Conservation (phyloP, 2,888 invertebrate species). For the Caenorhabditis auriculariae region DNA sequence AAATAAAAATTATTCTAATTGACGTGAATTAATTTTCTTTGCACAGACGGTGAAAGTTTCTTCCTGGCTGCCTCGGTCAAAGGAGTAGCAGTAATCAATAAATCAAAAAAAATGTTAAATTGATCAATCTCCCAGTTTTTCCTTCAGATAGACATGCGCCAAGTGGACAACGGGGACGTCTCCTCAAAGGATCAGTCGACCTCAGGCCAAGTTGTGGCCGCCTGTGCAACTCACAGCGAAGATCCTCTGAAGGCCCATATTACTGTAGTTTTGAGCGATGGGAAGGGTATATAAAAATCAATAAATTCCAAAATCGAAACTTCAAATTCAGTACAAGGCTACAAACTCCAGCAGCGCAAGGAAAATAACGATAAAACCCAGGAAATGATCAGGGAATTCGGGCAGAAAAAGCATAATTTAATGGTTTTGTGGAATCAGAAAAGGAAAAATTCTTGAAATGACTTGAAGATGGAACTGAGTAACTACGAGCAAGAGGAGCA, state of each 20-base stretch:
- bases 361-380: constrained; percentile 45
- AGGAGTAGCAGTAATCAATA: too few relatives aligned
- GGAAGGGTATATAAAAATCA: constrained; percentile 18
- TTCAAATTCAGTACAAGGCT: constrained; percentile 33
- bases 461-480: constrained; percentile 50
- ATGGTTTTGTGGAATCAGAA: constrained; percentile 30
- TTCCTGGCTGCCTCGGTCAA: too few relatives aligned
- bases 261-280: constrained; percentile 29
- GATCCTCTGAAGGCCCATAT: constrained; percentile 5
- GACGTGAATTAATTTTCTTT: too few relatives aligned
- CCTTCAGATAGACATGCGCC: constrained; percentile 45
- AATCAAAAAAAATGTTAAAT: neutral
- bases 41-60: too few relatives aligned
- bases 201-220: constrained; percentile 1
- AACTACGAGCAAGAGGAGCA: constrained; percentile 54
- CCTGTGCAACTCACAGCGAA: neutral
- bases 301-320: neutral
- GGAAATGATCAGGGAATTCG: constrained; percentile 50
- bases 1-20: too few relatives aligned
- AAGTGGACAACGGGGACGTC: constrained; percentile 48
- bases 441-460: neutral
- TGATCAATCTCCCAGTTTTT: neutral
- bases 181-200: constrained; percentile 22
- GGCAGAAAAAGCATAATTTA: constrained; percentile 58
- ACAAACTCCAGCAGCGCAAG: constrained; percentile 34